Base-by-base conservation (phyloP, 2,113 vertebrate genomes). In the Bujurquina vittata region DNA sequence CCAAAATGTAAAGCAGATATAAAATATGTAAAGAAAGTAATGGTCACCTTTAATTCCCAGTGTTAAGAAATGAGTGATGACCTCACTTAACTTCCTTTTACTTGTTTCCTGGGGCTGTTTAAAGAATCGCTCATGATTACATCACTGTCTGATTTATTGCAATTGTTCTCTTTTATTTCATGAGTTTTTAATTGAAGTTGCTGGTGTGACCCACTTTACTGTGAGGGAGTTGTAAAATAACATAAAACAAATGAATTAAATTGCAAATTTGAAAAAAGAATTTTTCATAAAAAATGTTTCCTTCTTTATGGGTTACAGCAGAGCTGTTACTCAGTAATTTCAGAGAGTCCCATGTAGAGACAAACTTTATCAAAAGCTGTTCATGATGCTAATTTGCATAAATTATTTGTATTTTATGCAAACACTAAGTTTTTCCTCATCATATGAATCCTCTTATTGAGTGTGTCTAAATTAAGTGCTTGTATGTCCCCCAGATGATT, bases 291-390 rank as follows among this genome's bases (percentile, higher is more conserved):
- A 10, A 40, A 40, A 2, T 40, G 37, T 40, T 10, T 10, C 8
- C 33, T 35, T 35, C 6, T 33, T 33, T 37, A 10, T 43, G 7
- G 15, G 23, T 26, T n/a, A n/a, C n/a, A 65, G 15, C n/a, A 26
- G 10, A 40, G 37, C 62, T 14, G 5, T 4, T 67, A 46, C 37
- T 67, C 37, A 18, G 40, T 46, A 46, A 4, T 40, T 46, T n/a
- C 14, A 0, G 63, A 18, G 22, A 43, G 8, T 46, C 4, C 14
- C 26, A 26, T 0, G 8, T 67, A 18, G 14, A 67, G 63, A 18
- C 12, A 40, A 67, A 67, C 63, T 7, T 67, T 40, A 40, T 40
- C 37, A 40, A 11, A 40, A 40, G 3, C 37, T 12, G 1, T 14
- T 43, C 40, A 14, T 14, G 1, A 11, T 4, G 40, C 11, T 43